phyloP scores from a whole-genome alignment of 2,797 vertebrate genomes.

The Hydrocynus forskahlii region DNA sequence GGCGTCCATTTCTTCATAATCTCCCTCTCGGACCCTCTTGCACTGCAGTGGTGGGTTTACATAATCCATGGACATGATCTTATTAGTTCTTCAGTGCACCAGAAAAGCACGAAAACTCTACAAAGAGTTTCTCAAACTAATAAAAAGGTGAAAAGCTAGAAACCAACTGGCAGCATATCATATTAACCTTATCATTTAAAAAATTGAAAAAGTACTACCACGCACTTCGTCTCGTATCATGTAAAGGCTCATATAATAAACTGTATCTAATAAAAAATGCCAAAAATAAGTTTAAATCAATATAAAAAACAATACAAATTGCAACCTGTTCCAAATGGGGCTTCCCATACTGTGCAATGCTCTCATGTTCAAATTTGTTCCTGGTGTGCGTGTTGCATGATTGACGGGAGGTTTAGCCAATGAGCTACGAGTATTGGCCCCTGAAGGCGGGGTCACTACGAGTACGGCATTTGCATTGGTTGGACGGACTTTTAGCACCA shows the following conservation, averaged over 20 bases:
- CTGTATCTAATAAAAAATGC: neutral
- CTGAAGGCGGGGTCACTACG: constrained; percentile 16
- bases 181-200: neutral
- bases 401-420: constrained; percentile 2
- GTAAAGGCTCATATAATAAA: neutral
- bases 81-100: neutral
- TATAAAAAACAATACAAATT: neutral
- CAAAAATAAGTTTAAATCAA: neutral
- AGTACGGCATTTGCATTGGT: constrained; percentile 32
- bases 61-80: constrained; percentile 57
- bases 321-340: neutral
- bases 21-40: constrained; percentile 61
- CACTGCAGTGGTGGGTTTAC: constrained; percentile 51
- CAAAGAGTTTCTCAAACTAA: neutral
- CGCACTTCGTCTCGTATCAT: neutral
- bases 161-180: neutral
- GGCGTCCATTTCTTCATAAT: constrained; percentile 40
- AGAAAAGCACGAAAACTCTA: neutral
- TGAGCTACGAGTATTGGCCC: neutral
- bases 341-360: constrained; percentile 6
- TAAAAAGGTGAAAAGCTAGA: neutral
- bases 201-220: neutral
- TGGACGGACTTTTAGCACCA: constrained; percentile 1
- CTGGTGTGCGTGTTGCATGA: constrained; percentile 2
- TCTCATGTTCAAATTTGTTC: constrained; percentile 30